Evolutionary conservation across 2,888 invertebrate genomes (phyloP).

Genomic region (Coenonympha arcania): DNA sequence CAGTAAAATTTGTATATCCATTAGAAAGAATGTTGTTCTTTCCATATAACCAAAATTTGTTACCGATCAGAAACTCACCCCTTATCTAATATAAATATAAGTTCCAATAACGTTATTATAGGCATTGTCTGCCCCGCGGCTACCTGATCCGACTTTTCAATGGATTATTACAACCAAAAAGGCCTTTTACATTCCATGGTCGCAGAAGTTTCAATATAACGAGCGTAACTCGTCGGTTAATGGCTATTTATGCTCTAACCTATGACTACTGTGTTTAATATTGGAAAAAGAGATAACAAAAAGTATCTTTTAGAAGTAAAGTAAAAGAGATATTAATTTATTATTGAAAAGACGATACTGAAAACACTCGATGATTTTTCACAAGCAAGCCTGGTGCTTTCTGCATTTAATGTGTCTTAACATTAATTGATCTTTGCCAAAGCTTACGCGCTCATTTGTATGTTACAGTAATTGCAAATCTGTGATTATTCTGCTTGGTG

Average conservation of each 20-base stretch:
- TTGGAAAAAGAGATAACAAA: too few species aligned
- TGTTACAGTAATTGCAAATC: slow-evolving; percentile 9
- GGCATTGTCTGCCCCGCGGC: slow-evolving; percentile 29
- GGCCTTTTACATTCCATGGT: slow-evolving; percentile 36
- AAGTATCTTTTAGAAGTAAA: not conserved
- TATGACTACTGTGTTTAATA: too few species aligned
- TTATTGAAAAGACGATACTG: not conserved
- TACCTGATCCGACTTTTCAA: slow-evolving; percentile 34
- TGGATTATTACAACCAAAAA: slow-evolving; percentile 34
- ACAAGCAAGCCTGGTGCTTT: too few species aligned
- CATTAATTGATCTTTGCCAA: not conserved
- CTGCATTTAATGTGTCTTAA: too few species aligned
- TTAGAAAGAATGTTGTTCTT: too few species aligned
- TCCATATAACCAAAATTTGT: too few species aligned
- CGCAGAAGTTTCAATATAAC: slow-evolving; percentile 35
- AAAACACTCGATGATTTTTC: too few species aligned
- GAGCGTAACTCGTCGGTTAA: slow-evolving; percentile 31
- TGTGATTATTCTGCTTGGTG: slow-evolving; percentile 3
- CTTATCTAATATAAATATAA: slow-evolving; percentile 5
- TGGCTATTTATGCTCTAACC: slow-evolving; percentile 27
- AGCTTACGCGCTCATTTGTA: slow-evolving; percentile 5
- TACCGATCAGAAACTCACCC: not conserved
- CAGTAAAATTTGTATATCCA: too few species aligned
- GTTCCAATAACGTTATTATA: slow-evolving; percentile 10
- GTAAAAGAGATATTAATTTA: not conserved